Evolutionary conservation across 2,113 vertebrate genomes (phyloP), one percentile per base, ranked within the genome.

Genomic region (Falcunculus frontatus): DNA sequence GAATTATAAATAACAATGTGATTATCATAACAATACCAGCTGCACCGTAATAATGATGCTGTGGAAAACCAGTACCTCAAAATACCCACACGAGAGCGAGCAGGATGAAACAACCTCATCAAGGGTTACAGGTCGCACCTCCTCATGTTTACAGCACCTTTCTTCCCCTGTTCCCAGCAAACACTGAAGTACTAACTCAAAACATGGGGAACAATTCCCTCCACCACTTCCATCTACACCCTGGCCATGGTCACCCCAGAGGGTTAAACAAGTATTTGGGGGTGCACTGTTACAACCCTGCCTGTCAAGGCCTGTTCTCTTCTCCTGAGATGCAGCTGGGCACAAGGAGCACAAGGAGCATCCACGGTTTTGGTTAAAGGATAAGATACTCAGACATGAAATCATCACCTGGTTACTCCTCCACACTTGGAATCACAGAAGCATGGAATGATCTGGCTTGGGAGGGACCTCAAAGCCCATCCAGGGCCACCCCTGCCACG

Each of bases 161-260:
- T 39, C 4, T 14, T 2, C 16, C 21, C 33, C 37, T 1, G 3
- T 11, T 81, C 18, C 27, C n/a, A 73, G 67, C 12, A 70, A 85
- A 82, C 25, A 17, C 5, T 27, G 10, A 52, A 37, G 25, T 13
- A 13, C 60, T 60, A 70, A 70, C 25, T 57, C 37, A 35, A 52
- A 89, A n/a, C 56, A 17, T 8, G 8, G 16, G 20, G 14, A 78
- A 4, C 12, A 27, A 30, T 50, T 68, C 21, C 35, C 44, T n/a
- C 13, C 41, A 72, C 25, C 37, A n/a, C 44, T 60, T 52, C 53
- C 33, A 39, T 9, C 33, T 3, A 17, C 3, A 32, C 33, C 47
- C 8, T 16, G 23, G 49, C 26, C 32, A 30, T 0, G 0, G 26
- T 35, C 32, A 62, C 4, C 16, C 16, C n/a, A 37, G 55, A 5